These are phyloP conservation scores for Acrocera orbiculus DNA, from an alignment of 2,888 invertebrate species.

Conservation along the genomic window DNA sequence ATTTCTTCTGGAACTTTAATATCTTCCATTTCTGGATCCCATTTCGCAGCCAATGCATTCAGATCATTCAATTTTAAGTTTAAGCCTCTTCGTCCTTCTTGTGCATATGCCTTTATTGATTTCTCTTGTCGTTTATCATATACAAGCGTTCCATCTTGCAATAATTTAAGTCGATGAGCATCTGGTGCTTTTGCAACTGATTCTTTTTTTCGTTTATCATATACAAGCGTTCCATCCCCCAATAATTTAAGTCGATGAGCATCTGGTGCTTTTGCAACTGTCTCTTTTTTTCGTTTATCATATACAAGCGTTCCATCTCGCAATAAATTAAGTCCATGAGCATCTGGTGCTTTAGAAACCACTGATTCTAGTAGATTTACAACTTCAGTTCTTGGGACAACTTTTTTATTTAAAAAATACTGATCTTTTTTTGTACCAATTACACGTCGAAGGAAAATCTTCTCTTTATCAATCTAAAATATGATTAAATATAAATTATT, in stretches of 20 bases:
- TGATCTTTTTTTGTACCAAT: conserved; percentile 99
- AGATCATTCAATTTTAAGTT: conserved; percentile 49
- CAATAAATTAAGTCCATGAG: conserved; percentile 99
- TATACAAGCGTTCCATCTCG: no score
- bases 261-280: conserved; percentile 98
- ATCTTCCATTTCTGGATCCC: conserved; percentile 42
- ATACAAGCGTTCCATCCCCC: conserved; percentile 89
- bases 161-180: no score
- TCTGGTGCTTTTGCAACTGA: no score
- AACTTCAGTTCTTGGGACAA: conserved; percentile 91
- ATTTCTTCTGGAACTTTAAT: conserved; percentile 26
- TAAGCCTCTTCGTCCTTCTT: conserved; percentile 69
- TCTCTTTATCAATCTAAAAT: conserved; percentile 95
- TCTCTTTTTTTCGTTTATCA: conserved; percentile 99
- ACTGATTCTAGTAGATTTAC: conserved; percentile 97
- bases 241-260: conserved; percentile 86
- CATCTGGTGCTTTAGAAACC: conserved; percentile 96
- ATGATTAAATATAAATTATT: no score
- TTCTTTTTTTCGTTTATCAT: conserved; percentile 95
- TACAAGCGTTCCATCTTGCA: no score
- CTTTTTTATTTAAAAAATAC: conserved; percentile 96
- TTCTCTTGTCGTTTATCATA: no score
- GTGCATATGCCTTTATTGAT: conserved; percentile 61
- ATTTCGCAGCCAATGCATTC: conserved; percentile 42
- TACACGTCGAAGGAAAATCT: conserved; percentile 85